These are phyloP conservation scores for Atrina japonica DNA, from an alignment of 2,888 invertebrate genomes.

Conservation along the genomic window DNA sequence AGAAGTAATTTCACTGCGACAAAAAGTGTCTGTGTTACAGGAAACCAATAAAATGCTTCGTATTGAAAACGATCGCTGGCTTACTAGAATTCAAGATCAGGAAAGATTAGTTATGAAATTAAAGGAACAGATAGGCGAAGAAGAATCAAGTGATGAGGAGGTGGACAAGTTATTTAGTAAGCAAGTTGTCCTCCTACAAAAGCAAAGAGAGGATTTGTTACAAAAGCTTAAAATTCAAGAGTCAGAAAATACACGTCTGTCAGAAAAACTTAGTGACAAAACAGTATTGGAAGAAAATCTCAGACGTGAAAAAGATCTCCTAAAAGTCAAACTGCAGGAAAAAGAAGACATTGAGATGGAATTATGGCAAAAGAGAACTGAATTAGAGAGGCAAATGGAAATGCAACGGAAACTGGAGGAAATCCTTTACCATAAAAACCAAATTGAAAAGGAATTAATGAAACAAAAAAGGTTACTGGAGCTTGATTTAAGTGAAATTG, in stretches of 20 bases:
- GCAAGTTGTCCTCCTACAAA: constrained; percentile 70
- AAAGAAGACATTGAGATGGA: constrained; percentile 65
- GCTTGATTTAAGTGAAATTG: constrained; percentile 70
- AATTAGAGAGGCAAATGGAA: constrained; percentile 62
- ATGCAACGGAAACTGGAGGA: constrained; percentile 72
- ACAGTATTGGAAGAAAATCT: constrained; percentile 65
- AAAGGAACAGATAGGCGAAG: constrained; percentile 54
- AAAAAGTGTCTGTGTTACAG: constrained; percentile 62
- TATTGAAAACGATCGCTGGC: constrained; percentile 67
- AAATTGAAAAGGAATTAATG: constrained; percentile 71
- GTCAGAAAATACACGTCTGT: constrained; percentile 53
- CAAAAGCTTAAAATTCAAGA: constrained; percentile 61
- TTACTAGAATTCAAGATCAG: constrained; percentile 67
- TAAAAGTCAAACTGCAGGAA: constrained; percentile 66
- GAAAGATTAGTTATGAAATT: constrained; percentile 67
- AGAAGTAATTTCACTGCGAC: constrained; percentile 55
- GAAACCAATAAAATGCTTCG: constrained; percentile 66
- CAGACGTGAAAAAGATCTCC: constrained; percentile 65
- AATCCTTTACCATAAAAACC: constrained; percentile 68
- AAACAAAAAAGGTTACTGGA: constrained; percentile 71
- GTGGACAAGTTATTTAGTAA: constrained; percentile 62
- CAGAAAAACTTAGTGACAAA: constrained; percentile 62
- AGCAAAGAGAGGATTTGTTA: constrained; percentile 69
- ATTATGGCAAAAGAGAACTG: constrained; percentile 59
- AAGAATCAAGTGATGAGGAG: constrained; percentile 50